Base-by-base conservation (phyloP, 2,113 vertebrate genomes). In the Empidonax traillii region DNA sequence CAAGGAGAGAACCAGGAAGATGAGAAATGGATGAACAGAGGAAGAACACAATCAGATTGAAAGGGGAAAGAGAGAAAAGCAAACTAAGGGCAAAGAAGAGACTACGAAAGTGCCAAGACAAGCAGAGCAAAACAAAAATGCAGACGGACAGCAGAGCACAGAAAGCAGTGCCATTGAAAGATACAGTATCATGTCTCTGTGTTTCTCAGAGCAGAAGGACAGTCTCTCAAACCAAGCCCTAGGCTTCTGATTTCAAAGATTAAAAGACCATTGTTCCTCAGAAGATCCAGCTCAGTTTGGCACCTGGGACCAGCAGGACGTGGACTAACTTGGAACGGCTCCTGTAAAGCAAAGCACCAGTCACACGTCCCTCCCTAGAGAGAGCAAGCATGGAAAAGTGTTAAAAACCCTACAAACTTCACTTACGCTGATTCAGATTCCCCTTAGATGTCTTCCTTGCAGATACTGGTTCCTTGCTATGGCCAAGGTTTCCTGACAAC, bases 321-420 rank as follows among this genome's bases (percentile, higher is more conserved):
- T 23, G 31, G 30, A 23, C 46, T 53, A 24, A 53, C n/a, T 21
- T 4, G 1, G 30, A 91, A 62, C 8, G 28, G 12, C 25, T 67
- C 30, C 78, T 21, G 7, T 19, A 59, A 77, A 46, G 28, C 59
- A 59, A 55, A 87, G 65, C 21, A 23, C 43, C 9, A 49, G 4
- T 67, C 53, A 44, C 18, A 35, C 4, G 14, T 9, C 58, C n/a
- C 35, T 39, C n/a, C 18, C 5, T 3, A 39, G 5, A 72, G 37
- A 80, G 76, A 53, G 3, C 21, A 52, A 3, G 15, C 21, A 15
- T 0, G 1, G 22, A 23, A 47, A 52, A 39, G 30, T 0, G 0
- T 14, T 41, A 22, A 79, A 69, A 79, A 47, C 1, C 20, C 10
- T 33, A 47, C 11, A n/a, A 30, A 53, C 6, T n/a, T 62, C 12